These are phyloP conservation scores for Drosophila kanekoi DNA, from an alignment of 2,888 invertebrate species.

Conservation along the genomic window DNA sequence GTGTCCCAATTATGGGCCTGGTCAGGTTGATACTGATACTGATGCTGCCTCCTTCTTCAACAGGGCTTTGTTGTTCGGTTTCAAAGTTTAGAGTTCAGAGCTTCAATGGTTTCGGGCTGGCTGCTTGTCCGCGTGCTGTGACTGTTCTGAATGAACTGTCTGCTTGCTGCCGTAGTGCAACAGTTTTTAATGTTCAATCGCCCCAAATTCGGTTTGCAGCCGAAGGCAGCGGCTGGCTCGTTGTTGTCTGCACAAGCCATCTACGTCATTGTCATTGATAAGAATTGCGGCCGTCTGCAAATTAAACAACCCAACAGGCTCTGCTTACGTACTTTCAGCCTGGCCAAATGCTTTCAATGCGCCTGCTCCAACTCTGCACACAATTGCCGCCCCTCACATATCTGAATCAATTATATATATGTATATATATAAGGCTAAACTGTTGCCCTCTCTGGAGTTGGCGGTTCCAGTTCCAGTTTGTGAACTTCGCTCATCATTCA, in stretches of 20 bases:
- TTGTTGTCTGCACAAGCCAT: slow-evolving; percentile 40
- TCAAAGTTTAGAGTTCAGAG: slow-evolving; percentile 6
- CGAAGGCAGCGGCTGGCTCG: slow-evolving; percentile 21
- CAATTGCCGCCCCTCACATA: slow-evolving; percentile 7
- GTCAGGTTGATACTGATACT: neutral
- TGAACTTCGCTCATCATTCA: slow-evolving; percentile 2
- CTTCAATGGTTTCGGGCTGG: slow-evolving; percentile 6
- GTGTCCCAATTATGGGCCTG: slow-evolving; percentile 43
- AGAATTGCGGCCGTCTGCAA: slow-evolving; percentile 63
- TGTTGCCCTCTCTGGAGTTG: slow-evolving; percentile 13
- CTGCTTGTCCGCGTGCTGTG: slow-evolving; percentile 69
- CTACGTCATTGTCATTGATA: slow-evolving; percentile 79
- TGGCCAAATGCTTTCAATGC: slow-evolving; percentile 33
- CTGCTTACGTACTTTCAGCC: slow-evolving; percentile 67
- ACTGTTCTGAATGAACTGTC: slow-evolving; percentile 84
- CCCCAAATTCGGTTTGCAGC: slow-evolving; percentile 76
- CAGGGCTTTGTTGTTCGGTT: slow-evolving; percentile 11
- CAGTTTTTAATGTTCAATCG: slow-evolving; percentile 83
- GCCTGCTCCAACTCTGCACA: slow-evolving; percentile 70
- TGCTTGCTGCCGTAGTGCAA: slow-evolving; percentile 73
- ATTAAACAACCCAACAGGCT: slow-evolving; percentile 27
- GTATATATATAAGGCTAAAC: neutral
- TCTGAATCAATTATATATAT: slow-evolving; percentile 3
- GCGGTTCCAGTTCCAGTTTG: neutral
- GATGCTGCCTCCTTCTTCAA: slow-evolving; percentile 11